These are phyloP conservation scores for Tokudaia muenninki DNA, from an alignment of 2,797 vertebrate genomes.

Conservation along the genomic window DNA sequence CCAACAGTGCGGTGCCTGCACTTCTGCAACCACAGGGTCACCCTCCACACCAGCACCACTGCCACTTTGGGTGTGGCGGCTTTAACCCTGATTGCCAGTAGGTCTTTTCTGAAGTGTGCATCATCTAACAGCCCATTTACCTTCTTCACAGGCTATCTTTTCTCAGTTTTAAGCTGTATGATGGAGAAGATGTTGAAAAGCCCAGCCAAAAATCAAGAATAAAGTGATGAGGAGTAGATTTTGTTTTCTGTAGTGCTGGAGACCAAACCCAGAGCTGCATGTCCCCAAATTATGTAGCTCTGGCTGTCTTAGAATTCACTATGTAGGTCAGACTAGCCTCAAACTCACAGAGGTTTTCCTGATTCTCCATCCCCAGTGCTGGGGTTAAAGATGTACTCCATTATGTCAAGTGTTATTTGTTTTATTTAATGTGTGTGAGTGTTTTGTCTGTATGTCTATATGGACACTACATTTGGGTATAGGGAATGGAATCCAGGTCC, in stretches of 20 bases:
- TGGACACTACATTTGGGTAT: not conserved
- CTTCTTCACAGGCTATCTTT: not conserved
- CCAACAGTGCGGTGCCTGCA: not conserved
- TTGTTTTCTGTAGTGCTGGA: not conserved
- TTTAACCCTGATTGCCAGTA: not conserved
- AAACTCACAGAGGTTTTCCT: not conserved
- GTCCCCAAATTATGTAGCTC: not conserved
- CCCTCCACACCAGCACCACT: too few relatives aligned
- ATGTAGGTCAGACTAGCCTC: not conserved
- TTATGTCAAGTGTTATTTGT: not conserved
- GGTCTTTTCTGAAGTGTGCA: not conserved
- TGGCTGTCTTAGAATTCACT: not conserved
- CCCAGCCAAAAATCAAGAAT: not conserved
- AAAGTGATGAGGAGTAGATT: not conserved
- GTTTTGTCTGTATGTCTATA: not conserved
- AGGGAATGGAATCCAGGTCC: not conserved
- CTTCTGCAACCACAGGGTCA: not conserved
- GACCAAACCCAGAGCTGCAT: not conserved
- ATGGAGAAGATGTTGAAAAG: not conserved
- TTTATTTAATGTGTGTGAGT: not conserved
- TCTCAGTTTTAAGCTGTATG: not conserved
- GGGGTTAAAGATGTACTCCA: not conserved
- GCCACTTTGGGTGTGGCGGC: not conserved
- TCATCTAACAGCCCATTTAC: not conserved
- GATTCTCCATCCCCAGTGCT: not conserved